Evolutionary conservation across 1,140 invertebrate species (phyloP), one percentile per base, ranked within the genome.

Genomic region (Pachyrhynchus sulphureomaculatus): DNA sequence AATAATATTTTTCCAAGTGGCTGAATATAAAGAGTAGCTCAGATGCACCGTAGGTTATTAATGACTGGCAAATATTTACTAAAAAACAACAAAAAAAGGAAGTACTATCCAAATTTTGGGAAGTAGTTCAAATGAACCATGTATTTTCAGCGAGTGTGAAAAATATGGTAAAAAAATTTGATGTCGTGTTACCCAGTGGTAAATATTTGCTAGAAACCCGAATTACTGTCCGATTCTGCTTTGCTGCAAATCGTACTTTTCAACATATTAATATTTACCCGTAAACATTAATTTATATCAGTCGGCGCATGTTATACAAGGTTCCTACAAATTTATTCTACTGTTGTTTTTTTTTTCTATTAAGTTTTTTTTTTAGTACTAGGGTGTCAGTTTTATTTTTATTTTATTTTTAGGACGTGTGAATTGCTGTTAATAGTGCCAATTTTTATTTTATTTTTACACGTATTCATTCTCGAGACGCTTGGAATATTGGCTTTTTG

Each of bases 381-480:
- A 49, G 20, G 18, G 8, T 33, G 26, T 48, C 23, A 42, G 51
- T 15, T 52, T 41, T 62, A 23, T 36, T 41, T 52, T 26, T 52
- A 29, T n/a, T n/a, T n/a, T n/a, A n/a, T n/a, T n/a, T n/a, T 49
- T 49, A 32, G 39, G 26, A 34, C 20, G 49, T 51, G 53, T 18
- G 32, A 63, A 37, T 41, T 8, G 39, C 54, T 53, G 41, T 61
- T 61, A 24, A 26, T 53, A 53, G 58, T 61, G 58, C 58, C 58
- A 61, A 51, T 58, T 44, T 20, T 44, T 20, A 18, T 44, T 44
- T 44, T 54, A 8, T 45, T 60, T 51, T 32, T 51, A 39, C 42
- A 52, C 41, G 32, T 23, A 26, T 41, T 60, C 33, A 49, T 52
- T 26, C 39, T 26, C 37, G 21, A n/a, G 10, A 52, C 34, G 37